phyloP scores from a whole-genome alignment of 2,888 invertebrate species.

The Hydrotaea cyrtoneurina region DNA sequence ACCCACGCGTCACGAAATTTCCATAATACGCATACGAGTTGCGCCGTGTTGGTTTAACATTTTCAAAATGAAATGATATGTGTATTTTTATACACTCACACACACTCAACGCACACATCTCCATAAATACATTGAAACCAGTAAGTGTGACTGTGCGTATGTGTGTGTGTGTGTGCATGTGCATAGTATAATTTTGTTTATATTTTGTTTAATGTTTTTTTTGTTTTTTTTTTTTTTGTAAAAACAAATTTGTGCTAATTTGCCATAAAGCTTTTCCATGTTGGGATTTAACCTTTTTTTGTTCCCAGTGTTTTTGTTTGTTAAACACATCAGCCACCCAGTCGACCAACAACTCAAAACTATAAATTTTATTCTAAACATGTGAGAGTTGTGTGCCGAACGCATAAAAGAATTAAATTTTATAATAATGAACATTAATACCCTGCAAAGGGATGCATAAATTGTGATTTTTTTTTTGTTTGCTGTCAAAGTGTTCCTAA shows the following conservation, averaged over 20 bases:
- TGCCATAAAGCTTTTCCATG: constrained; percentile 46
- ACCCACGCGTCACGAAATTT: constrained; percentile 7
- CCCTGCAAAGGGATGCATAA: constrained; percentile 23
- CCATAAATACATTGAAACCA: not conserved
- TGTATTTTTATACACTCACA: constrained; percentile 2
- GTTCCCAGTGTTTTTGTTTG: not conserved
- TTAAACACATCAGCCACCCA: constrained; percentile 1
- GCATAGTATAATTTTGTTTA: constrained; percentile 32
- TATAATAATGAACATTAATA: constrained; percentile 13
- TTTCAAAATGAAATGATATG: constrained; percentile 16
- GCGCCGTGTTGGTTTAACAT: constrained; percentile 4
- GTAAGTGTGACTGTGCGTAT: not conserved
- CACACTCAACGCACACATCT: not conserved
- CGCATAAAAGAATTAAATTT: not conserved
- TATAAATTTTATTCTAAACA: constrained; percentile 29
- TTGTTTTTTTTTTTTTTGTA: too few relatives aligned
- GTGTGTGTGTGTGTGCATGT: not conserved
- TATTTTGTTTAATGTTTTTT: too few relatives aligned
- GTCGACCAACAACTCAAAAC: constrained; percentile 3
- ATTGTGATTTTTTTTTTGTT: constrained; percentile 28
- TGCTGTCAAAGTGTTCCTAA: constrained; percentile 7
- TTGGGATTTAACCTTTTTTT: constrained; percentile 48
- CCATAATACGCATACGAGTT: not conserved
- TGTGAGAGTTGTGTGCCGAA: not conserved
- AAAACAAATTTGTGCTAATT: constrained; percentile 52